Evolutionary conservation across 2,113 vertebrate genomes (phyloP).

Genomic region (Rhinolophus ferrumequinum): DNA sequence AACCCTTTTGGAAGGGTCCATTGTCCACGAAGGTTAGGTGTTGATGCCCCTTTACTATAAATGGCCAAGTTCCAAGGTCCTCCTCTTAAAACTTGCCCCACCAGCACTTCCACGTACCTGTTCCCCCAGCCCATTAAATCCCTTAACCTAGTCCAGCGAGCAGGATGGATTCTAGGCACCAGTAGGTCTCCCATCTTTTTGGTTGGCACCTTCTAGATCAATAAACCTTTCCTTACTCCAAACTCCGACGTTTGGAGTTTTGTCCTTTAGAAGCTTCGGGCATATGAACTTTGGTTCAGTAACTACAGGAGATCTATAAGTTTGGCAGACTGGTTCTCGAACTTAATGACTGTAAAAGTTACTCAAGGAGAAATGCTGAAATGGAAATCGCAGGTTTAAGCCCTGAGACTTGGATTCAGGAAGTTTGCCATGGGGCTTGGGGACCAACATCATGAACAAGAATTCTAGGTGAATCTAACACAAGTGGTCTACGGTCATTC

Average conservation of each 20-base stretch:
- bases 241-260: too few species aligned
- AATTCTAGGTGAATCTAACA: not conserved
- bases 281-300: too few species aligned
- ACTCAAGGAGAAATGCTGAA: not conserved
- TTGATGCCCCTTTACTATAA: not conserved
- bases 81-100: not conserved
- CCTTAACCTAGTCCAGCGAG: too few species aligned
- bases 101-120: too few species aligned
- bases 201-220: too few species aligned
- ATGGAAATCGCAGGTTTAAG: not conserved
- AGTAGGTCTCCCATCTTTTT: too few species aligned
- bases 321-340: not conserved
- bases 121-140: too few species aligned
- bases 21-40: not conserved
- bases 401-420: not conserved
- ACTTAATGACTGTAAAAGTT: not conserved
- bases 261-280: too few species aligned
- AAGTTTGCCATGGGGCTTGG: not conserved
- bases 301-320: not conserved
- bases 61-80: not conserved
- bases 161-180: too few species aligned
- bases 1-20: not conserved
- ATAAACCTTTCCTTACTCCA: too few species aligned
- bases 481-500: not conserved
- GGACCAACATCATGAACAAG: accelerated